phyloP scores from a whole-genome alignment of 2,888 invertebrate species.

The Psylliodes chrysocephalus region DNA sequence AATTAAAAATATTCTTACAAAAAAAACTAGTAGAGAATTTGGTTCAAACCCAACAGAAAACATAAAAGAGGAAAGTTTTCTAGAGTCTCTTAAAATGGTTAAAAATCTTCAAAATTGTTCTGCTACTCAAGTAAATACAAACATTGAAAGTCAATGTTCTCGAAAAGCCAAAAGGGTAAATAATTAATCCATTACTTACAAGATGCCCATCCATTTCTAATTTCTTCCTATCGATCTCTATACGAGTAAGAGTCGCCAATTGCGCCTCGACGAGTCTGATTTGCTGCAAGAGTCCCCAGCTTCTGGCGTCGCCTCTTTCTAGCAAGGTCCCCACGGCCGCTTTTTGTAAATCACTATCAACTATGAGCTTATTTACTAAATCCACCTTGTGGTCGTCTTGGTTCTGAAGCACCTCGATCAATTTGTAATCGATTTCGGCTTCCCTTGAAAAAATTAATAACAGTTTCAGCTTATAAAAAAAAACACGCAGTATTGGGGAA shows the following conservation, averaged over 20 bases:
- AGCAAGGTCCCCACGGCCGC: constrained; percentile 77
- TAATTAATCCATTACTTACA: constrained; percentile 58
- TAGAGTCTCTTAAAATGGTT: no score
- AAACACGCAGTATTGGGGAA: no score
- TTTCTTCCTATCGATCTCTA: constrained; percentile 78
- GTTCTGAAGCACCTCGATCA: constrained; percentile 70
- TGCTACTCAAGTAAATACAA: no score
- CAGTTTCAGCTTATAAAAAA: no score
- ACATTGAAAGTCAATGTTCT: no score
- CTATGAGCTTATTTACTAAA: constrained; percentile 71
- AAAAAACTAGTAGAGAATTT: no score
- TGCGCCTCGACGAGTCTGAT: constrained; percentile 78
- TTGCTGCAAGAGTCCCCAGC: constrained; percentile 81
- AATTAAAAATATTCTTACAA: no score
- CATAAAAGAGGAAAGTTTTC: no score
- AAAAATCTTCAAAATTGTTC: no score
- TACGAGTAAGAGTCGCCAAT: constrained; percentile 75
- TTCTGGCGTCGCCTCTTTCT: constrained; percentile 78
- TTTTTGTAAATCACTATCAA: constrained; percentile 78
- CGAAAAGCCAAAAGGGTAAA: no score
- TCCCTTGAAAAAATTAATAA: no score
- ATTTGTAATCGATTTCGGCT: constrained; percentile 70
- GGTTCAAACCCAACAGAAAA: no score
- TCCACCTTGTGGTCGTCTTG: constrained; percentile 72
- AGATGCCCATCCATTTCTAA: constrained; percentile 75